Evolutionary conservation across 2,888 invertebrate species (phyloP), one percentile per base, ranked within the genome.

Genomic region (Tiliacea citrago): DNA sequence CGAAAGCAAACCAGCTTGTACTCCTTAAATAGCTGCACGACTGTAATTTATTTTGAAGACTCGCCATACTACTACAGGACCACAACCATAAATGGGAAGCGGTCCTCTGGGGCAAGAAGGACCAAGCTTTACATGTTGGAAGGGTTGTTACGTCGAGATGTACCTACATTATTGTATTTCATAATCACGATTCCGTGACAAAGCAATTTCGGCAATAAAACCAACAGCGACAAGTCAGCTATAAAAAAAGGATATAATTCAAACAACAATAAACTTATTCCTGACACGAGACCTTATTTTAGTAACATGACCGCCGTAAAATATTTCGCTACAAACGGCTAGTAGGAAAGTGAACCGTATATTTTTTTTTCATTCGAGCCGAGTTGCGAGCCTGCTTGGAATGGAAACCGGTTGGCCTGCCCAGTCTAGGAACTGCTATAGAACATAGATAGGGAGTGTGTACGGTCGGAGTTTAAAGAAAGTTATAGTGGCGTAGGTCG

Each of bases 401-500:
- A 90, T 75, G 68, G 70, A 82, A 91, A 92, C 92, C 92, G 91
- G 92, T 92, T 89, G 73, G 76, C 72, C 76, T 74, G 80, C 84
- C 90, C 81, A 88, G 90, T 90, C 88, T 90, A 90, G 87, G 88
- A 88, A 89, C 88, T 87, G 87, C 88, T 86, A 62, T 73, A 73
- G 79, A 73, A 82, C 86, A 88, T 77, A 88, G 82, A 85, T 72
- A 83, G 79, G 79, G 39, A 83, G 82, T 67, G 75, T 76, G 60
- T 81, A 75, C 81, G 79, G 80, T 78, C 77, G 84, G 90, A 88
- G 91, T 91, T 90, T 92, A 93, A 94, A 94, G 94, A 94, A 94
- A 95, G 94, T 93, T 91, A 88, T 90, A 92, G 93, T 94, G 92
- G 92, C 89, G 92, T 95, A 94, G 94, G 94, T 94, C 95, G 93